phyloP scores from a whole-genome alignment of 2,113 vertebrate genomes.

The Phalacrocorax carbo region DNA sequence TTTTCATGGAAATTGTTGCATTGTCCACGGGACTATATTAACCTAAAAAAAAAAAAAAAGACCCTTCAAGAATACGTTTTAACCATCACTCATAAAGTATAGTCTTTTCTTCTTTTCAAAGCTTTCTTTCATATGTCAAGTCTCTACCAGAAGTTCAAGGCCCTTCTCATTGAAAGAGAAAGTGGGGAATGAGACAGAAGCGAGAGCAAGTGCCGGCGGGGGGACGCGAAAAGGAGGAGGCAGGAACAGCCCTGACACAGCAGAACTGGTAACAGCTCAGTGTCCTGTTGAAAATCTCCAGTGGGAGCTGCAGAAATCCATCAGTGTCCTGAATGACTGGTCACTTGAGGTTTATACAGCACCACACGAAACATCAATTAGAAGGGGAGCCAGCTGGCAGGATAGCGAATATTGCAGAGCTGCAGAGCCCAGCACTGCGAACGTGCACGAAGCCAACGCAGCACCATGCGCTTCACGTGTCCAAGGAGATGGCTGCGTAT shows the following conservation, averaged over 20 bases:
- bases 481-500: accelerated
- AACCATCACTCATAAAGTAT: background rate
- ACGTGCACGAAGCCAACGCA: accelerated
- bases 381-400: background rate
- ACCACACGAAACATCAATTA: accelerated
- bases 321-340: background rate
- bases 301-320: background rate
- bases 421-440: background rate
- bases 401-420: background rate
- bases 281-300: background rate
- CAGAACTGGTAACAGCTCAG: background rate
- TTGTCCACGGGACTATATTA: background rate
- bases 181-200: background rate
- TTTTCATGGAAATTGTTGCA: slow-evolving; percentile 12
- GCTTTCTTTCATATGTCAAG: background rate
- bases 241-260: slow-evolving; percentile 5
- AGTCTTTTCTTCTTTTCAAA: background rate
- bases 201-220: accelerated
- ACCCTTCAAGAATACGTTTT: background rate
- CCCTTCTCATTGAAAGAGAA: background rate
- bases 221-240: background rate
- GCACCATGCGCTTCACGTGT: accelerated
- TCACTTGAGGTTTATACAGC: background rate
- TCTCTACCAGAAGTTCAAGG: slow-evolving; percentile 27
- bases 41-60: background rate